Conservation (phyloP, 2,113 vertebrate genomes). For the Amazona guildingii region DNA sequence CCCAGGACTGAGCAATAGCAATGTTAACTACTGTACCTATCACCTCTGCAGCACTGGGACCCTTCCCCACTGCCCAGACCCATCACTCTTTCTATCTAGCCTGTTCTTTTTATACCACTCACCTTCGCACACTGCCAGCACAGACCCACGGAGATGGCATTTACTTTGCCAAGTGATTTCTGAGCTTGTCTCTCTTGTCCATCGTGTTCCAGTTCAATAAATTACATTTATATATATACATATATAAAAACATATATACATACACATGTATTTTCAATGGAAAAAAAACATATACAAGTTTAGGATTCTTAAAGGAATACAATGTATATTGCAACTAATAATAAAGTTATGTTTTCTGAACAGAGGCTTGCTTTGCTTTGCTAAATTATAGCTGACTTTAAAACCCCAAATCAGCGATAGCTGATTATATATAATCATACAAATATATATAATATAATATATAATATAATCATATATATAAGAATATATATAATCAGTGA, state of each 20-base stretch:
- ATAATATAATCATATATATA: too few species aligned
- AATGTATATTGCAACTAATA: conserved; percentile 69
- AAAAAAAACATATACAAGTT: conserved; percentile 42
- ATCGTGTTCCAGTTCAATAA: conserved; percentile 45
- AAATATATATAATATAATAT: too few species aligned
- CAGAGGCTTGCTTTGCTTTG: not conserved
- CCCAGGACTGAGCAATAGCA: conserved; percentile 64
- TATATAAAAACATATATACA: conserved; percentile 60
- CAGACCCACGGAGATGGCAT: not conserved
- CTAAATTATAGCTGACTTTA: not conserved
- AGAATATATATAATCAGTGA: too few species aligned
- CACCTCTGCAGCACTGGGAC: conserved; percentile 35
- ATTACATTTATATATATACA: conserved; percentile 47
- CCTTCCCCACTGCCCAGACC: not conserved
- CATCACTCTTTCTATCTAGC: conserved; percentile 43
- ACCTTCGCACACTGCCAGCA: conserved; percentile 3
- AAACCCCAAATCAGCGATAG: not conserved
- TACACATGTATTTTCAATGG: conserved; percentile 55
- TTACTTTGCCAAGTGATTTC: conserved; percentile 40
- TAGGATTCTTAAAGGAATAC: conserved; percentile 54
- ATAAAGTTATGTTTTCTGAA: conserved; percentile 77
- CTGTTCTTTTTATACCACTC: conserved; percentile 55
- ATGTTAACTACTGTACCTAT: conserved; percentile 34
- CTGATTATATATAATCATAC: not conserved
- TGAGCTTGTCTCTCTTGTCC: conserved; percentile 35